Conservation (phyloP, 2,113 vertebrate genomes). For the Platysternon megacephalum region DNA sequence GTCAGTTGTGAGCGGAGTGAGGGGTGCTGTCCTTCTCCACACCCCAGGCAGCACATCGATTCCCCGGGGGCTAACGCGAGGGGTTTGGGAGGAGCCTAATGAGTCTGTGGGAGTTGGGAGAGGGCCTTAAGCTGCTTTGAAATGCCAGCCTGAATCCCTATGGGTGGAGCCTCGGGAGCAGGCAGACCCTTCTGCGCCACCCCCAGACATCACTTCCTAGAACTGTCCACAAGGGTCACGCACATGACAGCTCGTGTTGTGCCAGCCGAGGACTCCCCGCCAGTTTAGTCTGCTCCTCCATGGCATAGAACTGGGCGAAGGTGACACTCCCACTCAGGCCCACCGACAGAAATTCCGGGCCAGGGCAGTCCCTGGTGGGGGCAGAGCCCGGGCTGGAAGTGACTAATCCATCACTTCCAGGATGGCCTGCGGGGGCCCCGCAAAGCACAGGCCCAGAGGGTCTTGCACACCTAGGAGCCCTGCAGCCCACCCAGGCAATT, state of each 20-base stretch:
- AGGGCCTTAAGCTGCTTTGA: too few species aligned
- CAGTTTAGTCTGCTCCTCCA: not conserved
- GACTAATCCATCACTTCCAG: too few species aligned
- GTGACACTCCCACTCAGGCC: too few species aligned
- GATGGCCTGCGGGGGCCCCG: too few species aligned
- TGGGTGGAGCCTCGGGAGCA: not conserved
- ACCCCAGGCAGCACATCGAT: not conserved
- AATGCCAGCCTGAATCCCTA: not conserved
- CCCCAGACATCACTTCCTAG: too few species aligned
- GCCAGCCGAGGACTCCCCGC: not conserved
- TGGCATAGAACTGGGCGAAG: not conserved
- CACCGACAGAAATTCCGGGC: too few species aligned
- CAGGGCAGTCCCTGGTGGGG: accelerated
- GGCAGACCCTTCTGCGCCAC: too few species aligned
- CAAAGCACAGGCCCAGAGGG: too few species aligned
- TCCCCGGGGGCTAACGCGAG: not conserved
- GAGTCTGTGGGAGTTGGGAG: not conserved
- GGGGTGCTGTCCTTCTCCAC: not conserved
- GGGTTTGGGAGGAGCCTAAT: not conserved
- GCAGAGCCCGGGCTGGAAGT: too few species aligned
- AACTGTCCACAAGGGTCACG: not conserved
- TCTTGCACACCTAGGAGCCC: too few species aligned
- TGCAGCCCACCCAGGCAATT: too few species aligned
- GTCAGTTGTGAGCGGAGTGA: not conserved
- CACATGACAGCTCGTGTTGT: not conserved